Evolutionary conservation across 1,140 invertebrate species (phyloP), one percentile per base, ranked within the genome.

Genomic region (Chlorops oryzae): DNA sequence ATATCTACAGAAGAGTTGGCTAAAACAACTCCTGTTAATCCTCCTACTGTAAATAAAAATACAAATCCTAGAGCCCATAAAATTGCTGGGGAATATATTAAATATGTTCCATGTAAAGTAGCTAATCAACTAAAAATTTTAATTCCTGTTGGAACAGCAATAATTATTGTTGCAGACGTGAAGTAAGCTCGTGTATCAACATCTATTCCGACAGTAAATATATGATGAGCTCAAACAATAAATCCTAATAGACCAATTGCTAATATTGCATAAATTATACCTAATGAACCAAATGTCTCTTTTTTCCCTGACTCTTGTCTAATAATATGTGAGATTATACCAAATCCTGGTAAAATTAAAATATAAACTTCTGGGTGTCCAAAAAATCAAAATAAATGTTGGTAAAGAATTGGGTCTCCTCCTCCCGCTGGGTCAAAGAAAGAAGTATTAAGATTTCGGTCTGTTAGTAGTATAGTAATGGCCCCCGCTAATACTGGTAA

Each of bases 341-440:
- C n/a, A n/a, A n/a, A n/a, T n/a, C 77, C 77, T 7, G 77, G 78
- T 57, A 81, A 59, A 76, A 81, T 81, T 75, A 81, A 72, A 81
- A 88, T 84, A 74, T 87, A 87, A 57, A 86, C 83, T 59, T 78
- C 78, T 27, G 83, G 87, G 70, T 87, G 84, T 0, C 84, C 83
- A 80, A 85, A 87, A 73, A 87, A 86, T 78, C 82, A 86, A 77
- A 88, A 87, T 76, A 87, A 75, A 70, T 88, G 85, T 79, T 87
- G 85, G 59, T 81, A 87, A 59, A 86, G 54, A 74, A 87, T 77
- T 40, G 82, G 82, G 57, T 86, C 75, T 81, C 75, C 17, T 17
- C 17, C 38, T 21, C 38, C 38, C 9, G 38, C 38, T 40, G 38
- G 38, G 13, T 40, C 38, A 18, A 18, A 40, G 23, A 17, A 40